Evolutionary conservation across 2,888 invertebrate genomes (phyloP).

Genomic region (Pocota personata): DNA sequence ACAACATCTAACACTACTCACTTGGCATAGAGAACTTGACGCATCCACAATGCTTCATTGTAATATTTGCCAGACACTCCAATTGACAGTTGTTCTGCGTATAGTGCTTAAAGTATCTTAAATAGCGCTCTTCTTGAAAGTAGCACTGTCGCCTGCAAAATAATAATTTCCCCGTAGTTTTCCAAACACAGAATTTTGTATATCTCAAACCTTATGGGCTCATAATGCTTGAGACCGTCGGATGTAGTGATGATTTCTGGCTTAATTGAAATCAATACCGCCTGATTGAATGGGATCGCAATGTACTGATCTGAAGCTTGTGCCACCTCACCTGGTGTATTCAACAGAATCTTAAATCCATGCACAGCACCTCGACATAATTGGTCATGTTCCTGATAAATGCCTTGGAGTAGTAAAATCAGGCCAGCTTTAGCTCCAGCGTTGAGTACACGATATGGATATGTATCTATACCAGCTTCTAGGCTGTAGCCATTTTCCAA

Average conservation of each 20-base stretch:
- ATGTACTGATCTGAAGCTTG: constrained; percentile 86
- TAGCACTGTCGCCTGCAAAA: constrained; percentile 86
- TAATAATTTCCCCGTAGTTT: no score
- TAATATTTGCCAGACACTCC: constrained; percentile 89
- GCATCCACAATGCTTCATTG: constrained; percentile 86
- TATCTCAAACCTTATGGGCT: constrained; percentile 83
- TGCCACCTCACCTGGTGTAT: constrained; percentile 81
- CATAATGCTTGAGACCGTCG: constrained; percentile 86
- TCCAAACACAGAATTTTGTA: no score
- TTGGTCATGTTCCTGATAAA: constrained; percentile 86
- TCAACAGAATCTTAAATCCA: constrained; percentile 85
- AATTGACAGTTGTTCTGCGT: constrained; percentile 90
- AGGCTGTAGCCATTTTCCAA: constrained; percentile 86
- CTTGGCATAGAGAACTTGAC: constrained; percentile 89
- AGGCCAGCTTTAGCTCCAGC: constrained; percentile 88
- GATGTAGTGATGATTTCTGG: constrained; percentile 91
- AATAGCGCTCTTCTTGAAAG: constrained; percentile 87
- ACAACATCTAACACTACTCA: constrained; percentile 74
- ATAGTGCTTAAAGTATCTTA: constrained; percentile 87
- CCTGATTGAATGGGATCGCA: constrained; percentile 87
- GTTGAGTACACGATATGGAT: constrained; percentile 87
- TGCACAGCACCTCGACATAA: constrained; percentile 89
- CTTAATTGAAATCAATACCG: constrained; percentile 88
- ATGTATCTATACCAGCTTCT: constrained; percentile 85
- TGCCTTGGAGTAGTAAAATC: constrained; percentile 86